Conservation (phyloP, 2,797 vertebrate species). For the Gambusia yucatana region DNA sequence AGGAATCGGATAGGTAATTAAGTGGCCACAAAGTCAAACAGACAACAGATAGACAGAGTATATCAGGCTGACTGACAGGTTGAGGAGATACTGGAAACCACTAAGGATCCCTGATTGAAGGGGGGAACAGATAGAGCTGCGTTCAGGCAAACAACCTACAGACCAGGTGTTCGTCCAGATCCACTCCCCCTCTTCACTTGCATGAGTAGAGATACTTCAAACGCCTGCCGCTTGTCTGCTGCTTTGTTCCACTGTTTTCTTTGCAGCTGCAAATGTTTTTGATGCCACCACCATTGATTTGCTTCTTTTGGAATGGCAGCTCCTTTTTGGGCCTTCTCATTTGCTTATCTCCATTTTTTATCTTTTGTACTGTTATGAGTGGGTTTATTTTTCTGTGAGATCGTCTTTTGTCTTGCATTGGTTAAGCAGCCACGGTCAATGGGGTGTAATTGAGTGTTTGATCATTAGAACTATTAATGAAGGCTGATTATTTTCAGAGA, state of each 20-base stretch:
- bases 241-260: conserved; percentile 63
- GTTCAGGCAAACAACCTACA: conserved; percentile 33
- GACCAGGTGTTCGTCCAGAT: conserved; percentile 61
- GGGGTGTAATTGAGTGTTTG: conserved; percentile 46
- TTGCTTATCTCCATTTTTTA: conserved; percentile 57
- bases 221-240: conserved; percentile 59
- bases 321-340: conserved; percentile 51
- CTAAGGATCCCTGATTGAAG: conserved; percentile 15
- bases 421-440: conserved; percentile 32
- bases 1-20: conserved; percentile 48
- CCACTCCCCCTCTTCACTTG: conserved; percentile 60
- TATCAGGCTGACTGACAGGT: conserved; percentile 42
- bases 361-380: conserved; percentile 36
- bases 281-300: conserved; percentile 62
- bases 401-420: conserved; percentile 45
- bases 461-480: conserved; percentile 34
- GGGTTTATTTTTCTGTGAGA: conserved; percentile 30
- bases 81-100: conserved; percentile 28
- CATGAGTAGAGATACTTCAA: conserved; percentile 69
- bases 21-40: conserved; percentile 45
- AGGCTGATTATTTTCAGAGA: conserved; percentile 26
- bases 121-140: conserved; percentile 9
- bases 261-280: conserved; percentile 66
- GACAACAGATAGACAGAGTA: conserved; percentile 39
- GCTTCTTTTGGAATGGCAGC: conserved; percentile 47